A percentile compares a stretch with the other conserved stretches of the same genome.
Evolutionary conservation across 1,140 invertebrate genomes (phyloP).

Genomic region (Ctenoplectra terminalis): DNA sequence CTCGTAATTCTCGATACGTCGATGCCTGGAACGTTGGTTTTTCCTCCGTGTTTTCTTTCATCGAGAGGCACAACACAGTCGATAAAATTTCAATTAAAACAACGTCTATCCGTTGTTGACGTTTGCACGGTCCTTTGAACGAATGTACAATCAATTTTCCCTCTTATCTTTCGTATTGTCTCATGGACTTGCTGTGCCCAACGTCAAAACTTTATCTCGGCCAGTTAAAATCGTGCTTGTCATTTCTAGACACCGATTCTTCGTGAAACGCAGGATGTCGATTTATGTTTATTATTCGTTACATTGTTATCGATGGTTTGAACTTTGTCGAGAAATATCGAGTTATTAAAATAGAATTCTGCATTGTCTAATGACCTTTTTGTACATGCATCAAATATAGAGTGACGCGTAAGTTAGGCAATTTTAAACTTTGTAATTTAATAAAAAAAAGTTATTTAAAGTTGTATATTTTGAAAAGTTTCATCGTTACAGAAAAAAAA

Average conservation of each 20-base stretch:
- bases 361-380: background rate
- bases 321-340: background rate
- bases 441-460: too few species aligned
- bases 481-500: too few species aligned
- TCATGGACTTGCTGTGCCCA: too few species aligned
- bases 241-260: background rate
- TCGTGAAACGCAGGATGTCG: background rate
- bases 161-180: conserved; percentile 7
- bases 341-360: background rate
- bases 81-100: conserved; percentile 48
- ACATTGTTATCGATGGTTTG: background rate
- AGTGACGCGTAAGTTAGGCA: background rate
- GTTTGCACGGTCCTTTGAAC: background rate
- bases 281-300: background rate
- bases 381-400: background rate
- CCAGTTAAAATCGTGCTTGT: background rate
- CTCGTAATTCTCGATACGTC: conserved; percentile 2
- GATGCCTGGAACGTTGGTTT: background rate
- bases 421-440: background rate
- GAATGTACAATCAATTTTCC: conserved; percentile 37
- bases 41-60: conserved; percentile 10
- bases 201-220: background rate
- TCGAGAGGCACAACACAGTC: background rate
- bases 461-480: too few species aligned
- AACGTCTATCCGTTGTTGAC: conserved; percentile 15